Evolutionary conservation across 2,797 vertebrate species (phyloP), one percentile per base, ranked within the genome.

Genomic region (Mionectes olivaceus): DNA sequence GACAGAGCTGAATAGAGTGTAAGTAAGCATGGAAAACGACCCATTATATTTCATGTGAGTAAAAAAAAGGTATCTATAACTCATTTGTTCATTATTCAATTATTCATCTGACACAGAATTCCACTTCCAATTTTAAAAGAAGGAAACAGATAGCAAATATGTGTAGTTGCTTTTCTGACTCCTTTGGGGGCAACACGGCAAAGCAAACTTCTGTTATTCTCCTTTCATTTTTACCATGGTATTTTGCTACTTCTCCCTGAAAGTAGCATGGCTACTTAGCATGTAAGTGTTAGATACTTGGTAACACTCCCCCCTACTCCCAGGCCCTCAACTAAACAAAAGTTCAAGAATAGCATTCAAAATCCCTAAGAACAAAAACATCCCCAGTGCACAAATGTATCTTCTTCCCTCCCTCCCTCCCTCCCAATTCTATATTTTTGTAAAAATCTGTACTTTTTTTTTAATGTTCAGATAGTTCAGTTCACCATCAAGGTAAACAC

Each of bases 81-180:
- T 94, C 14, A 94, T 84, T 33, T 83, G 44, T 86, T 90, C 61
- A 79, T 91, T 88, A 88, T 68, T 94, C 43, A 95, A 83, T 95
- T 95, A 89, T 94, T 95, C 64, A 96, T 83, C 37, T 82, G 71
- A 94, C 90, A 94, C 6, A 46, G 61, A 94, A 94, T 84, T 89
- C 65, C 68, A 92, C 83, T 95, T 79, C 25, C 39, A 25, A 24
- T 87, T 90, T 85, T 88, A 76, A 76, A 92, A 92, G 67, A 53
- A 49, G 19, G 60, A 84, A 92, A 95, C 55, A 14, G 15, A 65
- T 44, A 93, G 55, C 74, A 85, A 79, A 68, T 76, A 94, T 18
- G 35, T 23, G 30, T 39, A 88, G 30, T 32, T 88, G 59, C 30
- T 92, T 83, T 73, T 69, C 77, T 96, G 85, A 64, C 89, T 87